Evolutionary conservation across 2,797 vertebrate species (phyloP).

Genomic region (Tragelaphus oryx): DNA sequence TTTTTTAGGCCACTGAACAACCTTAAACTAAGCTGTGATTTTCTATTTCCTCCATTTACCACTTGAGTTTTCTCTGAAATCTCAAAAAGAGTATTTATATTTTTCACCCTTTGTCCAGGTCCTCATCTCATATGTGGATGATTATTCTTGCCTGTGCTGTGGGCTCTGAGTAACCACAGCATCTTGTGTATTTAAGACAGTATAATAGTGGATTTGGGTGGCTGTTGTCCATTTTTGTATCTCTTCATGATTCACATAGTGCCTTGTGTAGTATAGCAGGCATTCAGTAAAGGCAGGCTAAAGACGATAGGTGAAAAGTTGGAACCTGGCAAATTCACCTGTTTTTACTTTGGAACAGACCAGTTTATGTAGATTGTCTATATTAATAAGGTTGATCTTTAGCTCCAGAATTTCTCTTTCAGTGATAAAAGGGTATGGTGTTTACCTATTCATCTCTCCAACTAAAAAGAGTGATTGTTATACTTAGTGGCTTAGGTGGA

Average conservation of each 20-base stretch:
- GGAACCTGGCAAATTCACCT: background rate
- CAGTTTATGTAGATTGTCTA: background rate
- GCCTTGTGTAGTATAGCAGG: background rate
- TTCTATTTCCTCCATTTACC: background rate
- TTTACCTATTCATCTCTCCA: background rate
- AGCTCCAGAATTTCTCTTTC: background rate
- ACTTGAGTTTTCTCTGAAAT: background rate
- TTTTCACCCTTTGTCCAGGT: background rate
- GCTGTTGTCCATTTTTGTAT: background rate
- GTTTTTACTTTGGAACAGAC: background rate
- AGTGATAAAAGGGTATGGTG: background rate
- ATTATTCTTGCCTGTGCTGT: background rate
- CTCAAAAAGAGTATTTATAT: background rate
- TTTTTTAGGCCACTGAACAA: background rate
- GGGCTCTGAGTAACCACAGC: background rate
- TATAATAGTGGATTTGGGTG: background rate
- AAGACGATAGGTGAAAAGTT: background rate
- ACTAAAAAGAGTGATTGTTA: background rate
- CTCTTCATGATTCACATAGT: background rate
- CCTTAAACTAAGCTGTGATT: background rate
- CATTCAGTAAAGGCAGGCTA: background rate
- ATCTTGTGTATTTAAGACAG: background rate
- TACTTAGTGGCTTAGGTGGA: background rate
- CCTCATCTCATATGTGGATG: background rate
- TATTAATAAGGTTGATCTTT: constrained; percentile 5